Percentiles rank a stretch among this genome's conserved stretches.
phyloP scores from a whole-genome alignment of 2,888 invertebrate species.

The Ceramica pisi region DNA sequence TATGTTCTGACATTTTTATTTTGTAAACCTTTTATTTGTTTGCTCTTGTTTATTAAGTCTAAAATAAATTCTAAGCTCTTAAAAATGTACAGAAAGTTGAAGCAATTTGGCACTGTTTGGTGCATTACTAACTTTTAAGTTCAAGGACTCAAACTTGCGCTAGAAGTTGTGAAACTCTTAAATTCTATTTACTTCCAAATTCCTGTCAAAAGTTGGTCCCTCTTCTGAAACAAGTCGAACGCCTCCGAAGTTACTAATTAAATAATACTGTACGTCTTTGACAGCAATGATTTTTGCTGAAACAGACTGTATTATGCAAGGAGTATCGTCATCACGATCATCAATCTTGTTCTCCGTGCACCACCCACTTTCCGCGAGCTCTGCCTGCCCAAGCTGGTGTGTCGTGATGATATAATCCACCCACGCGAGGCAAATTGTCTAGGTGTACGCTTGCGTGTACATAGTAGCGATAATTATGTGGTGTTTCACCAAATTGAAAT shows the following conservation, averaged over 20 bases:
- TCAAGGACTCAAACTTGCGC: slow-evolving; percentile 16
- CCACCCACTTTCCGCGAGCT: slow-evolving; percentile 19
- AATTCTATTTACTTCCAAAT: slow-evolving; percentile 46
- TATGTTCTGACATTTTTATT: slow-evolving; percentile 3
- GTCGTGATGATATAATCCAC: slow-evolving; percentile 41
- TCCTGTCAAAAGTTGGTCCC: slow-evolving; percentile 42
- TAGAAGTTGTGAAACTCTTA: slow-evolving; percentile 20
- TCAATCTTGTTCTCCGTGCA: slow-evolving; percentile 36
- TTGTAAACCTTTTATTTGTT: background rate
- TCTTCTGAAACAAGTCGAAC: slow-evolving; percentile 22
- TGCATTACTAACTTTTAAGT: slow-evolving; percentile 40
- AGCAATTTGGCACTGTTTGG: slow-evolving; percentile 17
- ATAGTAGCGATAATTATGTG: slow-evolving; percentile 39
- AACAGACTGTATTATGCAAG: slow-evolving; percentile 10
- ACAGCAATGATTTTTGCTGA: slow-evolving; percentile 12
- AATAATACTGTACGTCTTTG: slow-evolving; percentile 11
- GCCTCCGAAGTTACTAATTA: slow-evolving; percentile 31
- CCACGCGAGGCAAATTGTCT: slow-evolving; percentile 35
- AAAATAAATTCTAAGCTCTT: background rate
- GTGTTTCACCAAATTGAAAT: slow-evolving; percentile 56
- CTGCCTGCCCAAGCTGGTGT: slow-evolving; percentile 22
- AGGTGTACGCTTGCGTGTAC: slow-evolving; percentile 32
- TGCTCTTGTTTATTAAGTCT: slow-evolving; percentile 13
- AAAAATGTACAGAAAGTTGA: slow-evolving; percentile 6
- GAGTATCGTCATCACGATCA: slow-evolving; percentile 31